Evolutionary conservation across 2,888 invertebrate genomes (phyloP), one percentile per base, ranked within the genome.

Genomic region (Junonia oenone): DNA sequence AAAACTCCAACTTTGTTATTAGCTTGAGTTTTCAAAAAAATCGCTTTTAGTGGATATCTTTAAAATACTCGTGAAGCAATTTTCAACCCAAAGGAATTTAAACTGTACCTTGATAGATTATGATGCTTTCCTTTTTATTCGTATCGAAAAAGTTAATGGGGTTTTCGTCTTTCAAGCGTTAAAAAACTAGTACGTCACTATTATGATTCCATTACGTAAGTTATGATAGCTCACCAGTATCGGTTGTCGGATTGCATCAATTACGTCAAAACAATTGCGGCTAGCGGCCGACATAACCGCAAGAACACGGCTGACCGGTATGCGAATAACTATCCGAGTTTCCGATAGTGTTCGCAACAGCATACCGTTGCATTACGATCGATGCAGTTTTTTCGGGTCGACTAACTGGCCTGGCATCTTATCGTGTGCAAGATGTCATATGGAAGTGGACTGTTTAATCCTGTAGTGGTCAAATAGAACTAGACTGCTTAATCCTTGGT

Each of bases 331-430:
- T 45, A 48, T 45, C 19, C 43, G 33, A 43, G 40, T 47, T 47
- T 26, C 51, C 45, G 53, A 55, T 51, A 58, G 50, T 51, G 58
- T 50, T 47, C 19, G 35, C 45, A 55, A 51, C 55, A 31, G 47
- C 51, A 56, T 59, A 51, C 59, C 54, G 59, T 54, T 55, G 57
- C 38, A 29, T 31, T 45, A 26, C 17, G 26, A 45, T 43, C 26
- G 37, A 49, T 6, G 31, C 40, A 35, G n/a, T 56, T 43, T 43
- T 56, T 56, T 56, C 47, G 56, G 59, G 43, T 51, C 51, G 26
- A 51, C 15, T 47, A 60, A 51, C 48, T 45, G 54, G 51, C 57
- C 48, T 49, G 48, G 53, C 59, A 53, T 56, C 22, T 45, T 37
- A 45, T 55, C 46, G 38, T 27, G 43, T 40, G 55, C 47, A 29